Base-by-base conservation (phyloP, 1,140 invertebrate species). In the Drosophila punjabiensis region DNA sequence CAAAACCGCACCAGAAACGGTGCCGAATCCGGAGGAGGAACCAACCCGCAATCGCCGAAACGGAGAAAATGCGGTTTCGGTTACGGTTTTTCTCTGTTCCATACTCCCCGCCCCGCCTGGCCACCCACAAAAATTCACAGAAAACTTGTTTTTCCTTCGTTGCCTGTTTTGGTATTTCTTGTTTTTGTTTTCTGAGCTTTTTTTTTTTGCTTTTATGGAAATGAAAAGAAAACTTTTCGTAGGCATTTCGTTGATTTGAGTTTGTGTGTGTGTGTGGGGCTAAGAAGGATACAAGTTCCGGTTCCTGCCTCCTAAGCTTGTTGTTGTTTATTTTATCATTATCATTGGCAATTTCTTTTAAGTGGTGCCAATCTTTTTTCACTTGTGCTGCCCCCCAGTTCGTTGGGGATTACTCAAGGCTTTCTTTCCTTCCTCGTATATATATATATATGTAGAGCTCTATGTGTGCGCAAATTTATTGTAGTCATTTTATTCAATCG, bases 31-130 rank as follows among this genome's bases (percentile, higher is more conserved):
- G 48, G 62, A 58, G 32, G 64, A 70, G 69, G 73, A 67, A 80
- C 76, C 73, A 80, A 80, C 82, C 82, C 82, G 82, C 79, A 88
- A 78, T 55, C 66, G 74, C 70, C 75, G 74, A 79, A 92, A 90
- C 87, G 91, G 86, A 85, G 91, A 92, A 92, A 91, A 91, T 92
- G 91, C 79, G 91, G 91, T 92, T 92, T 76, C 70, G 83, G 90
- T 92, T 91, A 92, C 91, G 91, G 91, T 92, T 85, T 92, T 92
- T 92, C 81, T 87, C 87, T 92, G 91, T 92, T 92, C 75, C 83
- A 30, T 32, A 30, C 48, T 43, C 47, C 30, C 47, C 30, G 62
- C 39, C 59, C 65, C 50, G 37, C 32, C 14, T 7, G 33, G n/a
- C 62, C 56, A 32, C 47, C 37, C 48, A 7, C 11, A 6, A 24